Evolutionary conservation across 2,888 invertebrate species (phyloP).

Genomic region (Trypoxylon attenuatum): DNA sequence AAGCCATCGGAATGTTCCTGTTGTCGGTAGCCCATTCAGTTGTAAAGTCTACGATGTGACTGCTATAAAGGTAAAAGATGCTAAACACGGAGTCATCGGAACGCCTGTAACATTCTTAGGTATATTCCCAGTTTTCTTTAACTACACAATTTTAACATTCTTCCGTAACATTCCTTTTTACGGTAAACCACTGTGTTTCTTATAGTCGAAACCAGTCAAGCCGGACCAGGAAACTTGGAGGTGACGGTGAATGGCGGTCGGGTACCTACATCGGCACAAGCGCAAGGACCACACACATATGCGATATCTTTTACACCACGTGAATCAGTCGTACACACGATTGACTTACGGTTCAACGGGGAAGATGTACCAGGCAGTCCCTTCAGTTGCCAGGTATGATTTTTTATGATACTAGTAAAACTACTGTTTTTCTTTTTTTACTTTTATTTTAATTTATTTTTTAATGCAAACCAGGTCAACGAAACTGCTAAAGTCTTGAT

Average conservation of each 20-base stretch:
- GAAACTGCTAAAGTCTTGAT: conserved; percentile 79
- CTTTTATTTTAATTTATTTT: neutral
- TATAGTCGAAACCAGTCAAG: conserved; percentile 96
- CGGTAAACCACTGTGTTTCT: too few relatives aligned
- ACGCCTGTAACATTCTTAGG: conserved; percentile 94
- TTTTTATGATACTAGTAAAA: neutral
- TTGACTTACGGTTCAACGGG: conserved; percentile 96
- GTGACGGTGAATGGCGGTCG: conserved; percentile 98
- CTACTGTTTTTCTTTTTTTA: neutral
- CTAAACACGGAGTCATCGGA: conserved; percentile 90
- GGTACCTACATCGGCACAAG: conserved; percentile 97
- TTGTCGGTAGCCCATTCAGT: conserved; percentile 94
- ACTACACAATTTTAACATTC: neutral
- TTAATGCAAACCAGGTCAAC: conserved; percentile 60
- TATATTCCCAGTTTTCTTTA: conserved; percentile 64
- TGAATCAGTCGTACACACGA: conserved; percentile 92
- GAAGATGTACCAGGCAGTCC: conserved; percentile 91
- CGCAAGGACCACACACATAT: conserved; percentile 96
- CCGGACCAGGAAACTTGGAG: conserved; percentile 98
- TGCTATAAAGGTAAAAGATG: conserved; percentile 95
- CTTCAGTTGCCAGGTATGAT: conserved; percentile 75
- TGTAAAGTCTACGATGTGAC: conserved; percentile 96
- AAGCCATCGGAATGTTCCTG: conserved; percentile 86
- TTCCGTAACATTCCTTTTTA: too few relatives aligned
- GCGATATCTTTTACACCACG: conserved; percentile 98